phyloP scores from a whole-genome alignment of 1,140 invertebrate genomes.

The Aphelenchoides besseyi region DNA sequence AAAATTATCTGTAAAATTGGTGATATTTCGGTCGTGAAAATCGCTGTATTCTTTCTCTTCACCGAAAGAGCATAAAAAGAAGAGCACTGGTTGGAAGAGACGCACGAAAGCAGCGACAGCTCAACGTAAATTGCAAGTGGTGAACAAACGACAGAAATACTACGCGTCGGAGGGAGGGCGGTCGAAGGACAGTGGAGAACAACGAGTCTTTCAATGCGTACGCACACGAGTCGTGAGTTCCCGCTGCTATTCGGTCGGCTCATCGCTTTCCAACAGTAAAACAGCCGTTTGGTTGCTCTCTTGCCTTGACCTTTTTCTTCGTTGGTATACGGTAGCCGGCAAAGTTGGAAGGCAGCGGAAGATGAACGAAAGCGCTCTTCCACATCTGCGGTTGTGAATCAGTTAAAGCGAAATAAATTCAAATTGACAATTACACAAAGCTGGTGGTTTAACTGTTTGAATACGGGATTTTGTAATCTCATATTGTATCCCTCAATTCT shows the following conservation, averaged over 20 bases:
- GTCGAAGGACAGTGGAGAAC: too few relatives aligned
- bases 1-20: not conserved
- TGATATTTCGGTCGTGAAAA: not conserved
- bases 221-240: too few relatives aligned
- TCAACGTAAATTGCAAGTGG: not conserved
- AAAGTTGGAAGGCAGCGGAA: not conserved
- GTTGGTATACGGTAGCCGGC: not conserved
- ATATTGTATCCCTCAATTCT: too few relatives aligned
- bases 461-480: too few relatives aligned
- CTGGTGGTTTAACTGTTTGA: too few relatives aligned
- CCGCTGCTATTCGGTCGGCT: too few relatives aligned
- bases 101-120: too few relatives aligned
- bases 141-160: not conserved
- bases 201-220: too few relatives aligned
- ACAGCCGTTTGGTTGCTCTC: not conserved
- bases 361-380: not conserved
- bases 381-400: not conserved
- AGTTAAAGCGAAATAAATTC: not conserved
- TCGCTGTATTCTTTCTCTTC: not conserved
- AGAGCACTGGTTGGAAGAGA: not conserved
- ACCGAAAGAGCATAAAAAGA: not conserved
- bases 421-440: not conserved
- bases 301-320: not conserved
- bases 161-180: too few relatives aligned
- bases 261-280: not conserved